Percentiles rank a stretch among this genome's conserved stretches.
Conservation (phyloP, 2,797 vertebrate genomes). For the Vireo griseus region DNA sequence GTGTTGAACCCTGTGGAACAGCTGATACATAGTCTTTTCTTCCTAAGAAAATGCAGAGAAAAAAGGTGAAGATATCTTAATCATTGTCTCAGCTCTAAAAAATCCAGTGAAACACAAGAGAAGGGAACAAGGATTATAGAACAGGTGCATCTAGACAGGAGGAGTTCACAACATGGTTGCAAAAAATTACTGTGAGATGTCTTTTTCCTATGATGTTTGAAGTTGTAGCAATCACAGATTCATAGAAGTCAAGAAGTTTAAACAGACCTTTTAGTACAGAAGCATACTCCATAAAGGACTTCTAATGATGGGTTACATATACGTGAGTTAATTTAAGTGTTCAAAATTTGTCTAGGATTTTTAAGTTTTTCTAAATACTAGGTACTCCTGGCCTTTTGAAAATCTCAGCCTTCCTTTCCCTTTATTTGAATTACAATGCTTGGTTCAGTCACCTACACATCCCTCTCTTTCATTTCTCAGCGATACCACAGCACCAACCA, state of each 20-base stretch:
- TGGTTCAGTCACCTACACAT: background rate
- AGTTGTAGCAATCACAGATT: background rate
- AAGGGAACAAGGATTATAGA: background rate
- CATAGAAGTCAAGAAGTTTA: background rate
- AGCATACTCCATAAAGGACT: background rate
- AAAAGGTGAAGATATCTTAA: background rate
- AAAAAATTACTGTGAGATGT: background rate
- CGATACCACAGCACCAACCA: background rate
- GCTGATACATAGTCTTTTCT: background rate
- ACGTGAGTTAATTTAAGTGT: background rate
- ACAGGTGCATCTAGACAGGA: background rate
- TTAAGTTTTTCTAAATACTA: background rate
- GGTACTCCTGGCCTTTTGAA: background rate
- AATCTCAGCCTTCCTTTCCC: background rate
- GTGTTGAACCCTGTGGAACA: accelerated
- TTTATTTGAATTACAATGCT: background rate
- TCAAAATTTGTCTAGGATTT: background rate
- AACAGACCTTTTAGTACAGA: background rate
- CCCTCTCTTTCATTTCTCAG: background rate
- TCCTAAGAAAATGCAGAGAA: background rate
- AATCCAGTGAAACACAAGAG: background rate
- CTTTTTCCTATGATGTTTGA: background rate
- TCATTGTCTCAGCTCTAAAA: background rate
- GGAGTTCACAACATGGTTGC: background rate
- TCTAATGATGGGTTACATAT: background rate